Conservation (phyloP, 2,888 invertebrate species). For the Ferrisia virgata region DNA sequence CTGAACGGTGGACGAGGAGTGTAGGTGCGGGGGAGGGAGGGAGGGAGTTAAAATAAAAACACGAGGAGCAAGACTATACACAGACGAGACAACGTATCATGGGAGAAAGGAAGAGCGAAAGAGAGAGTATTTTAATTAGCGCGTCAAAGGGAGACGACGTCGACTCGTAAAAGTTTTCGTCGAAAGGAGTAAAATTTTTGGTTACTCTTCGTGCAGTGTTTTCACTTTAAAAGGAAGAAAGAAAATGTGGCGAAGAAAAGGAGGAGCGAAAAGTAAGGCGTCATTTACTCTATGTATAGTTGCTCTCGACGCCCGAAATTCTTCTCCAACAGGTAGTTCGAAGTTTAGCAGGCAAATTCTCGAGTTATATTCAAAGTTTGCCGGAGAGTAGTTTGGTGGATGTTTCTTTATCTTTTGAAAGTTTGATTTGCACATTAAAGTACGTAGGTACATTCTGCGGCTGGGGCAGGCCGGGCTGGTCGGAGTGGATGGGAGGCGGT, state of each 20-base stretch:
- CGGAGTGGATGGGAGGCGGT: no score
- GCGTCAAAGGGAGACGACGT: conserved; percentile 1
- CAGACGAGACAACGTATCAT: neutral
- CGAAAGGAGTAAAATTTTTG: neutral
- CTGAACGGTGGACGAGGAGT: neutral
- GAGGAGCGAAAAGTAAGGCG: neutral
- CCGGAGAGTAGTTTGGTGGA: neutral
- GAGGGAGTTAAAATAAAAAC: neutral
- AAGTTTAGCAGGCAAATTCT: conserved; percentile 6
- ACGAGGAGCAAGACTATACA: neutral
- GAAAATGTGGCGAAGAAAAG: neutral
- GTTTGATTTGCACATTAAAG: conserved; percentile 5
- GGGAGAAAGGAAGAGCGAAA: no score
- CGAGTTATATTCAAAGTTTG: conserved; percentile 8
- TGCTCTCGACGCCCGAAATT: neutral
- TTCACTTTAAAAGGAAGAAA: neutral
- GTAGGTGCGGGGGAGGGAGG: neutral
- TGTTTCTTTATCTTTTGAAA: conserved; percentile 17
- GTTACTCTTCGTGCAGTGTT: neutral
- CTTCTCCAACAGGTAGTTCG: neutral
- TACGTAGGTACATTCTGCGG: neutral
- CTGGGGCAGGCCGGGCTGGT: no score
- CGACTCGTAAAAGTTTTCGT: neutral
- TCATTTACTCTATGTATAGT: neutral
- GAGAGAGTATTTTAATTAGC: conserved; percentile 3